Conservation (phyloP, 2,888 invertebrate species). For the Argyresthia albistria region DNA sequence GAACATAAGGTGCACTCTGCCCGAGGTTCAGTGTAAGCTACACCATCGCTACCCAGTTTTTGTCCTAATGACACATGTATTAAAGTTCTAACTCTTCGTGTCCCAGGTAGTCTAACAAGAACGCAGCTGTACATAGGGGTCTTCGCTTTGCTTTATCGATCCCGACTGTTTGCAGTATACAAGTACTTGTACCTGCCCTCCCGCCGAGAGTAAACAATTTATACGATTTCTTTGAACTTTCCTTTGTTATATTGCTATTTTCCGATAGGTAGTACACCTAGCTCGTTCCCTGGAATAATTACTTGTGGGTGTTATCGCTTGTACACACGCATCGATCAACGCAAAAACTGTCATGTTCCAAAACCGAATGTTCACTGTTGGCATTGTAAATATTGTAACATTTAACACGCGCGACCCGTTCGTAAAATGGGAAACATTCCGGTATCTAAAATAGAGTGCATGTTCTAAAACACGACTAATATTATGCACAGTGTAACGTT, state of each 20-base stretch:
- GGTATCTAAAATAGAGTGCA: neutral
- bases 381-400: neutral
- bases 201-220: neutral
- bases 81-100: neutral
- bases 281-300: too few relatives aligned
- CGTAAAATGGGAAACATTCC: neutral
- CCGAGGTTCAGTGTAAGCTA: neutral
- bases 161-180: neutral
- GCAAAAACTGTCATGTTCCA: neutral
- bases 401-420: neutral
- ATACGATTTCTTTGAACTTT: neutral
- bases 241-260: neutral
- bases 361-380: neutral
- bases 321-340: neutral
- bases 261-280: too few relatives aligned
- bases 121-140: neutral
- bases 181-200: neutral
- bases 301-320: too few relatives aligned
- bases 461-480: neutral
- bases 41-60: too few relatives aligned
- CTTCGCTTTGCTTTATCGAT: conserved; percentile 1
- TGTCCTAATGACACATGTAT: neutral
- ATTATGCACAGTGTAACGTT: neutral
- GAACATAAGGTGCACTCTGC: neutral
- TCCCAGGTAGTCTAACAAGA: too few relatives aligned